Percentiles rank a stretch among this genome's conserved stretches.
phyloP scores from a whole-genome alignment of 2,888 invertebrate species.

The Drosophila villosipedis region DNA sequence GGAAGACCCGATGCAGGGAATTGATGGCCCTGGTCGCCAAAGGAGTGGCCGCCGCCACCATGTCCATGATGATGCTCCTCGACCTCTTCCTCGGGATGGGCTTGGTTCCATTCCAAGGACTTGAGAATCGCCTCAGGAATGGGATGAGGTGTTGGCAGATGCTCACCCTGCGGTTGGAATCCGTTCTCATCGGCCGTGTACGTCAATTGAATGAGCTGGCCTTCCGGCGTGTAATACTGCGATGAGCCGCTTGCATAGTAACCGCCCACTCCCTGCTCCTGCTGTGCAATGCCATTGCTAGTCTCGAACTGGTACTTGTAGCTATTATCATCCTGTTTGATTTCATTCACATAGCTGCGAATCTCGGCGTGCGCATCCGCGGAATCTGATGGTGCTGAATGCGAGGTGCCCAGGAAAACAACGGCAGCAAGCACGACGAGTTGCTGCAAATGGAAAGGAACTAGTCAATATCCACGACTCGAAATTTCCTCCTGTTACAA shows the following conservation, averaged over 20 bases:
- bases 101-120: slow-evolving; percentile 74
- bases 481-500: slow-evolving; percentile 18
- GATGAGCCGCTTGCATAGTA: slow-evolving; percentile 86
- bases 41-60: slow-evolving; percentile 19
- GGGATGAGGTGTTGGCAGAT: slow-evolving; percentile 82
- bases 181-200: slow-evolving; percentile 88
- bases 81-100: slow-evolving; percentile 77
- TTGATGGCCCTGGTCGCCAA: slow-evolving; percentile 26
- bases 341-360: slow-evolving; percentile 84
- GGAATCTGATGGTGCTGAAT: slow-evolving; percentile 65
- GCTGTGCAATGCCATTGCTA: slow-evolving; percentile 87
- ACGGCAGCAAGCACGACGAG: slow-evolving; percentile 58
- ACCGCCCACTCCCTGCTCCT: slow-evolving; percentile 87
- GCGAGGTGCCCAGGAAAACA: slow-evolving; percentile 33
- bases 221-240: slow-evolving; percentile 86
- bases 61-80: slow-evolving; percentile 66
- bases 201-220: slow-evolving; percentile 82
- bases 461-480: slow-evolving; percentile 2
- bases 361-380: slow-evolving; percentile 76
- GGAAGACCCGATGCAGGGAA: slow-evolving; percentile 56
- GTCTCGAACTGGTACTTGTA: slow-evolving; percentile 86
- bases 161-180: slow-evolving; percentile 85
- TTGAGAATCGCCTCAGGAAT: slow-evolving; percentile 79
- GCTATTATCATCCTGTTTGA: slow-evolving; percentile 82
- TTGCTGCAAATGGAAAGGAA: slow-evolving; percentile 58